phyloP scores from a whole-genome alignment of 2,888 invertebrate genomes.

The Drosophila prolongata region DNA sequence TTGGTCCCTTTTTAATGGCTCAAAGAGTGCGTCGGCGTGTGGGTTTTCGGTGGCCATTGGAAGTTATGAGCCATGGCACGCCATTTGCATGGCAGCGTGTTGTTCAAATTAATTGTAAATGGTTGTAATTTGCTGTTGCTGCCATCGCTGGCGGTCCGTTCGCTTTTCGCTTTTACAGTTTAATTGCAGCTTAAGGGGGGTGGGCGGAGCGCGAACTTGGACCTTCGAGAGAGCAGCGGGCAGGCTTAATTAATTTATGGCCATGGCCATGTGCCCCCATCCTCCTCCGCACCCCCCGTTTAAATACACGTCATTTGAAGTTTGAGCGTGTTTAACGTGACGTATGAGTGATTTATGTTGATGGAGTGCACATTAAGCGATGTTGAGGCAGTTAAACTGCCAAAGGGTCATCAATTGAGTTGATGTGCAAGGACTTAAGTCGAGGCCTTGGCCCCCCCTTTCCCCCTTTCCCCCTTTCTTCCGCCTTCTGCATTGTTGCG shows the following conservation, averaged over 20 bases:
- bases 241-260: constrained; percentile 71
- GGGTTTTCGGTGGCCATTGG: constrained; percentile 38
- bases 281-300: not conserved
- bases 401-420: constrained; percentile 59
- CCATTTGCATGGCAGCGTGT: constrained; percentile 75
- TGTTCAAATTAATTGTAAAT: constrained; percentile 78
- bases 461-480: not conserved
- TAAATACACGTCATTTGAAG: constrained; percentile 67
- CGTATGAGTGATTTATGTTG: constrained; percentile 77
- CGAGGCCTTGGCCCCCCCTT: constrained; percentile 6
- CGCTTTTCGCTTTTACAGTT: constrained; percentile 72
- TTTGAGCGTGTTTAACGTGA: constrained; percentile 76
- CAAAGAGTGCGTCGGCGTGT: constrained; percentile 24
- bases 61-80: constrained; percentile 78
- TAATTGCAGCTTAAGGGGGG: constrained; percentile 68
- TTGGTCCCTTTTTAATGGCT: constrained; percentile 50
- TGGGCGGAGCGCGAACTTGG: constrained; percentile 41
- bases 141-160: constrained; percentile 38
- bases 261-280: constrained; percentile 54
- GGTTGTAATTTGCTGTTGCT: constrained; percentile 72
- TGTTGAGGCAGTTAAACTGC: constrained; percentile 54
- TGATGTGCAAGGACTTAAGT: constrained; percentile 32
- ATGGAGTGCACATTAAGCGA: constrained; percentile 59
- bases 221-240: constrained; percentile 24
- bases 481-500: constrained; percentile 13